Conservation (phyloP, 2,888 invertebrate species). For the Creontiades dilutus region DNA sequence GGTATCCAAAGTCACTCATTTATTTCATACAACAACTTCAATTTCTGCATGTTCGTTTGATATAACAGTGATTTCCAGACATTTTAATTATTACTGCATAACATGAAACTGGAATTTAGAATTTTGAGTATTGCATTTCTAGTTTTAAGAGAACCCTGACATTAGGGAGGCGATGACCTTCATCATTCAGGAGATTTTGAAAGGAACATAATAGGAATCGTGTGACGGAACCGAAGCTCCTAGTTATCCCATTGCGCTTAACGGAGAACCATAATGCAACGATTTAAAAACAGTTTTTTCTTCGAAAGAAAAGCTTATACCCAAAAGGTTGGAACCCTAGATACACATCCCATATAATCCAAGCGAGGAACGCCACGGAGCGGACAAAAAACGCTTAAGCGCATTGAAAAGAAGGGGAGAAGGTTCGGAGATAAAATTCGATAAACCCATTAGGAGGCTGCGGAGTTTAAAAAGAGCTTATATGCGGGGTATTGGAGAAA, state of each 20-base stretch:
- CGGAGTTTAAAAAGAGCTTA: constrained; percentile 42
- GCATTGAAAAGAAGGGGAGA: constrained; percentile 26
- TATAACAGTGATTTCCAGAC: too few species aligned
- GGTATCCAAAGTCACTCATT: too few species aligned
- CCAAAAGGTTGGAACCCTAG: neutral
- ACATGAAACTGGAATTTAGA: too few species aligned
- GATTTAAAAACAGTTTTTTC: constrained; percentile 35
- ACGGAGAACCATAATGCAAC: constrained; percentile 11
- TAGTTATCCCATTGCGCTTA: constrained; percentile 4
- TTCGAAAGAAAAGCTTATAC: neutral
- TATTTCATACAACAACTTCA: too few species aligned
- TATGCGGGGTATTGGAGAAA: constrained; percentile 33
- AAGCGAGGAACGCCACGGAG: neutral
- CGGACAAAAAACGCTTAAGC: constrained; percentile 22
- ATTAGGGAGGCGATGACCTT: too few species aligned
- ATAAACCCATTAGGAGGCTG: constrained; percentile 53
- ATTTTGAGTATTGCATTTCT: too few species aligned
- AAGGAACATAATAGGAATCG: neutral
- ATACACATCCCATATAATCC: constrained; percentile 27
- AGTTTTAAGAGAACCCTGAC: too few species aligned
- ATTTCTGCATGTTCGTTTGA: too few species aligned
- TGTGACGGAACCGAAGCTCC: neutral
- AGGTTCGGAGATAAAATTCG: constrained; percentile 59
- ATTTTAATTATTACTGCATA: too few species aligned
- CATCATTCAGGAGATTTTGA: too few species aligned